These are phyloP conservation scores for Mellivora capensis DNA, from an alignment of 2,113 vertebrate genomes.

Conservation along the genomic window DNA sequence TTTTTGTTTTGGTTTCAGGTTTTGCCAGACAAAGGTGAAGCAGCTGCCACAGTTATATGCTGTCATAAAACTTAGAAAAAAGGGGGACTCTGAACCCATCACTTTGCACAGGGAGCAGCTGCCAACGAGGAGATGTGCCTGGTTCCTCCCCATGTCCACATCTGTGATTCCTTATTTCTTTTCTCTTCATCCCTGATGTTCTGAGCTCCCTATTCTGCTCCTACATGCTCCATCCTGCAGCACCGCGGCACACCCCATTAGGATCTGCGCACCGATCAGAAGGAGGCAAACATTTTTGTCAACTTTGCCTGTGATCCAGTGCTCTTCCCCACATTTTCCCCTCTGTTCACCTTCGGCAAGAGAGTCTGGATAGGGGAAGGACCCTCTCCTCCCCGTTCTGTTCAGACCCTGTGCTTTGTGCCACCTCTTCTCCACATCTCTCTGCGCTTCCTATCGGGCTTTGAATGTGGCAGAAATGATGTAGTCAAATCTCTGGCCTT, in stretches of 20 bases:
- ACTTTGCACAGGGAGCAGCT: neutral
- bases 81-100: neutral
- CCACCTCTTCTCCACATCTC: neutral
- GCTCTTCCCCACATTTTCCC: neutral
- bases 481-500: neutral
- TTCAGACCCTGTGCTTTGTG: accelerated
- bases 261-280: neutral
- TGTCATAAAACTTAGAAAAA: neutral
- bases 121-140: neutral
- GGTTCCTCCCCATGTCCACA: neutral
- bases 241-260: neutral
- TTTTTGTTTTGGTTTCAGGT: neutral
- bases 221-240: neutral
- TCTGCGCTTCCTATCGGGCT: no score
- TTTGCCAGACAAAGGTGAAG: neutral
- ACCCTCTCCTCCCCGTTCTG: neutral
- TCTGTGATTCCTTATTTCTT: neutral
- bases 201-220: neutral
- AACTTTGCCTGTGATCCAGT: accelerated
- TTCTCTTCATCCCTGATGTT: neutral
- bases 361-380: neutral
- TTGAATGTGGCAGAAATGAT: neutral
- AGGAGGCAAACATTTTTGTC: neutral
- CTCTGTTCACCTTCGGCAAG: neutral
- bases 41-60: neutral